phyloP scores from a whole-genome alignment of 1,140 invertebrate species.

The Tetragnatha versicolor region DNA sequence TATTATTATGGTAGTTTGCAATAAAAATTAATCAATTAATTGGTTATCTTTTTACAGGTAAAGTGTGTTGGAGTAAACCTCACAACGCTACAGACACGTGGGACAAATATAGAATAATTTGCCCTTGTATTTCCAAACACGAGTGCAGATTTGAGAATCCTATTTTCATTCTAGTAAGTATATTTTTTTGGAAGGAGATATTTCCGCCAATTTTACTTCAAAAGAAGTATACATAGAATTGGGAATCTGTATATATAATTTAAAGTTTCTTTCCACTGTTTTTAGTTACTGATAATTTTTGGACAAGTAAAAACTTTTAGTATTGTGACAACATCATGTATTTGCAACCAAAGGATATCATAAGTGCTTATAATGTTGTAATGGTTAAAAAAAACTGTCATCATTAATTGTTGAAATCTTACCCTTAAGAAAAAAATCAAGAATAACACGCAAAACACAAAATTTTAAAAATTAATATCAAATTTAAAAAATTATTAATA shows the following conservation, averaged over 20 bases:
- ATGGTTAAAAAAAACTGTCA: no score
- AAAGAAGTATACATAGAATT: not conserved
- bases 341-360: not conserved
- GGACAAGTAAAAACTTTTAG: not conserved
- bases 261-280: no score
- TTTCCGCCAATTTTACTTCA: not conserved
- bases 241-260: not conserved
- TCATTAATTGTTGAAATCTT: no score
- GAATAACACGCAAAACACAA: no score
- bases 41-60: not conserved
- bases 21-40: not conserved
- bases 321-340: not conserved
- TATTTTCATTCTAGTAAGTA: constrained; percentile 12
- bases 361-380: not conserved
- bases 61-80: constrained; percentile 9
- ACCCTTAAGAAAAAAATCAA: no score
- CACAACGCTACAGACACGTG: constrained; percentile 11
- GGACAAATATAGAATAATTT: constrained; percentile 16
- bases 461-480: no score
- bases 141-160: constrained; percentile 10
- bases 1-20: no score
- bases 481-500: no score
- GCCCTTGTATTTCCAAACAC: constrained; percentile 7
- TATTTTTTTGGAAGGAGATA: not conserved
- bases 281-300: not conserved